These are phyloP conservation scores for Branchipolynoe longqiensis DNA, from an alignment of 2,888 invertebrate species.

Conservation along the genomic window DNA sequence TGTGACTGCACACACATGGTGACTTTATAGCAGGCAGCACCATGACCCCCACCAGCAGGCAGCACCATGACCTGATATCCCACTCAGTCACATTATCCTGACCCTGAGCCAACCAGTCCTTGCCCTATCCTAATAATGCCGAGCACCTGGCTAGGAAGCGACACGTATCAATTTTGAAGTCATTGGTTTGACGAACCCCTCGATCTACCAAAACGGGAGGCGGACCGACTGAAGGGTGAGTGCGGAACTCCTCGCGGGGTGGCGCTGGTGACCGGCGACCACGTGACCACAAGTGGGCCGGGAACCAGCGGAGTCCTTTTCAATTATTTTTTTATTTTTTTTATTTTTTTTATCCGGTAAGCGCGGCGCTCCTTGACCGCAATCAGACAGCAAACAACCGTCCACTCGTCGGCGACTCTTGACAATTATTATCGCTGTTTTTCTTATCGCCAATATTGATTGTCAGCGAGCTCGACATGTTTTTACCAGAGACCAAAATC, in stretches of 20 bases:
- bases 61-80: too few relatives aligned
- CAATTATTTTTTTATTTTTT: too few relatives aligned
- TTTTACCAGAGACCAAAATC: constrained; percentile 25
- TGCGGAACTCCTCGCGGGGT: background rate
- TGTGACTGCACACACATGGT: too few relatives aligned
- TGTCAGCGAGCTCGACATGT: background rate
- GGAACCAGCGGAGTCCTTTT: background rate
- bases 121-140: too few relatives aligned
- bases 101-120: too few relatives aligned
- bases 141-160: too few relatives aligned
- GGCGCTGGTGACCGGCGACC: constrained; percentile 12
- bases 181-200: too few relatives aligned
- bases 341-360: constrained; percentile 21
- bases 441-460: constrained; percentile 35
- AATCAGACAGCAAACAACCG: constrained; percentile 7
- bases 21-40: too few relatives aligned
- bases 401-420: constrained; percentile 8
- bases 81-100: too few relatives aligned
- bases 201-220: too few relatives aligned
- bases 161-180: too few relatives aligned
- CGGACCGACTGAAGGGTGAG: background rate
- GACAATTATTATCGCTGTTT: constrained; percentile 12
- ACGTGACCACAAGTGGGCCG: background rate
- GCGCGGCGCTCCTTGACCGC: constrained; percentile 13
- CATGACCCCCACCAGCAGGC: too few relatives aligned